These are phyloP conservation scores for Crocodylus rhombifer DNA, from an alignment of 2,797 vertebrate genomes.

Conservation along the genomic window DNA sequence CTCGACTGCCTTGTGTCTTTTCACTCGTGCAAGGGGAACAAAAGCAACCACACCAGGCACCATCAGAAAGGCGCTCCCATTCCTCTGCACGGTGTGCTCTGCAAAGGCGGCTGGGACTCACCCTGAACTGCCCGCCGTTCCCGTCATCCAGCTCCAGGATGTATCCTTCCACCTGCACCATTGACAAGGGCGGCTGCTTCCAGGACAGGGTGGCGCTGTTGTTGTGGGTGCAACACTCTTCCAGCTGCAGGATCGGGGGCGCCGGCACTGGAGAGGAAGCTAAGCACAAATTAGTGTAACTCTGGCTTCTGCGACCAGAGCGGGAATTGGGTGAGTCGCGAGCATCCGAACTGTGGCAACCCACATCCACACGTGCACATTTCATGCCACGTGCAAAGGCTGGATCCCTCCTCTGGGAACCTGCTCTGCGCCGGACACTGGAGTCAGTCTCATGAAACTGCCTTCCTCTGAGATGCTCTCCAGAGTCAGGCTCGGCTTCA, in stretches of 20 bases:
- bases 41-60: neutral
- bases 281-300: slow-evolving; percentile 79
- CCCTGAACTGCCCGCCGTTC: slow-evolving; percentile 95
- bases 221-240: slow-evolving; percentile 97
- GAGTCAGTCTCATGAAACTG: rapidly evolving
- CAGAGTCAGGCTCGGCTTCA: neutral
- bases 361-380: rapidly evolving
- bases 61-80: too few species aligned
- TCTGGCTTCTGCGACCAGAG: slow-evolving; percentile 36
- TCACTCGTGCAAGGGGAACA: neutral
- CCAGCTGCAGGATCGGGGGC: slow-evolving; percentile 95
- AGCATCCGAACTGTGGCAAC: neutral
- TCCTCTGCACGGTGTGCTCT: neutral
- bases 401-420: rapidly evolving
- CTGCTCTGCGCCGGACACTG: rapidly evolving
- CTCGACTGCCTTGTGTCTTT: neutral
- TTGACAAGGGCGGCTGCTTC: slow-evolving; percentile 97
- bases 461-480: neutral
- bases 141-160: slow-evolving; percentile 98
- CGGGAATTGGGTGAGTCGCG: rapidly evolving
- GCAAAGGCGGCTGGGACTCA: slow-evolving; percentile 60
- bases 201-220: slow-evolving; percentile 98
- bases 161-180: slow-evolving; percentile 96
- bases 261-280: slow-evolving; percentile 92
- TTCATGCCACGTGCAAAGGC: rapidly evolving